Evolutionary conservation across 2,113 vertebrate species (phyloP), one percentile per base, ranked within the genome.

Genomic region (Pleuronectes platessa): DNA sequence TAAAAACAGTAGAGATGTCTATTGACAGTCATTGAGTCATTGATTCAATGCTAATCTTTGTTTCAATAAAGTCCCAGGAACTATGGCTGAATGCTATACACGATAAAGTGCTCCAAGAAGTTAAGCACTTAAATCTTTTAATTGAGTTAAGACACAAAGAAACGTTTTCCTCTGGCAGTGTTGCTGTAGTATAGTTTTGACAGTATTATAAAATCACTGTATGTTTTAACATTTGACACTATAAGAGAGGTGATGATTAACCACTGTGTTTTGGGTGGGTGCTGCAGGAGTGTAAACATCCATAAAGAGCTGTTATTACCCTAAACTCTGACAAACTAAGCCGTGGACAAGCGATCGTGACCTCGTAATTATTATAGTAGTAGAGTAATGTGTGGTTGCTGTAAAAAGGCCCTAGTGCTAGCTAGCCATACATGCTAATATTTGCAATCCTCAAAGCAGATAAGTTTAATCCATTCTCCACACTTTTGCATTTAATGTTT

Each of bases 351-450:
- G 18, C 45, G 6, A 5, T 49, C 4, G 45, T 23, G 21, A 55
- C 40, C 40, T 42, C 13, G 40, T 42, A 24, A 21, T 65, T 4
- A 40, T 37, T 23, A 24, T 24, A 24, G 24, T 24, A 24, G 24
- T 2, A 24, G 60, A 70, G 21, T 5, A 40, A n/a, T 18, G 55
- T 45, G 54, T 26, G 2, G 56, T 13, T 59, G 54, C 24, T 35
- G 31, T 56, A 45, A 63, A 9, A 9, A 24, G 58, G 11, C 40
- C 12, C 11, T 13, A 35, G 10, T 20, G n/a, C 14, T 58, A 35
- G 42, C 64, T 42, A 21, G 71, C 31, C 40, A 42, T 14, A 68
- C 12, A 65, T 61, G 45, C 37, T 66, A 51, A 62, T 23, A 59
- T 21, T 37, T 56, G 10, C n/a, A 61, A 17, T 42, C 24, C 23